Evolutionary conservation across 2,113 vertebrate species (phyloP), one percentile per base, ranked within the genome.

Genomic region (Poecilia latipinna): DNA sequence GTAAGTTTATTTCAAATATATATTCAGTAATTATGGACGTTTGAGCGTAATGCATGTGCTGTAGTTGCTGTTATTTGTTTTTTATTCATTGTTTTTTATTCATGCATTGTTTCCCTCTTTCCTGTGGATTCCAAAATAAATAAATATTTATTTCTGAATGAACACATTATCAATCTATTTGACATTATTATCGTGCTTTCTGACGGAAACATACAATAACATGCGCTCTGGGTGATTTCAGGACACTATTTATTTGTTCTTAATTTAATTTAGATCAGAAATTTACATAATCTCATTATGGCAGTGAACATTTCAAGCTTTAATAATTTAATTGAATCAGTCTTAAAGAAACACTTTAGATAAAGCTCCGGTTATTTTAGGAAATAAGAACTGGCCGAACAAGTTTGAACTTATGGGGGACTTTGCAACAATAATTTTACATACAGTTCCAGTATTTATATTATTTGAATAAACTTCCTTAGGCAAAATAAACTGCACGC

Each of bases 1-100:
- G 92, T 93, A 74, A 92, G 89, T 37, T 37, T 54, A 60, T 51
- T 68, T 61, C 19, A 37, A 35, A 57, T 11, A 39, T 62, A 24
- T 19, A 8, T n/a, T 57, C 24, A 11, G n/a, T 39, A 29, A 5
- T 57, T 61, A 8, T 15, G 42, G 26, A 31, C 12, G 28, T 68
- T 70, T 39, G 28, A 12, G 29, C 68, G 4, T 13, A 2, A 12
- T 35, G 12, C 48, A 51, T 61, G 3, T 65, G 24, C 22, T 61
- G 28, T 42, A 2, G 12, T 33, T 19, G 2, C 7, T 5, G 29
- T 63, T 32, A 24, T 24, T 57, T n/a, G 0, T 22, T 2, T n/a
- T 54, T 8, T 24, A 24, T 22, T 54, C 3, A 10, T 54, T 26
- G 26, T 29, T 2, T n/a, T 57, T 8, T n/a, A 24, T 22, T 57